A percentile compares a stretch with the other conserved stretches of the same genome.
Evolutionary conservation across 1,140 invertebrate species (phyloP).

Genomic region (Bicyclus anynana): DNA sequence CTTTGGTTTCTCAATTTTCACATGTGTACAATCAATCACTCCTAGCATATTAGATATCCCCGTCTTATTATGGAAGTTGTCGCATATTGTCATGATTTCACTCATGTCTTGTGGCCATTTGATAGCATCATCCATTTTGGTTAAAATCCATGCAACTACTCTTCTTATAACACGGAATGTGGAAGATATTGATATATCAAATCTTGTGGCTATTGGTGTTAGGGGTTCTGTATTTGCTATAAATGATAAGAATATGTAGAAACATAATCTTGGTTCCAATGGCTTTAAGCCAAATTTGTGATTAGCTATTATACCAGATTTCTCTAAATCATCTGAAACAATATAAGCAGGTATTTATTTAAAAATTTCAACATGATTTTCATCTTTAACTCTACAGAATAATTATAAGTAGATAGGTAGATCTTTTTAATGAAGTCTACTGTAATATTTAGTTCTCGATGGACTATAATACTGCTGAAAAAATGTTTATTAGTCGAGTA

Average conservation of each 20-base stretch:
- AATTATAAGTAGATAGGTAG: too few relatives aligned
- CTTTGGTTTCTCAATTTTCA: slow-evolving; percentile 58
- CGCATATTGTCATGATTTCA: slow-evolving; percentile 40
- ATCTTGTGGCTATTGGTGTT: slow-evolving; percentile 51
- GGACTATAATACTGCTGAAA: too few relatives aligned
- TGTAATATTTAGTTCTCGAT: too few relatives aligned
- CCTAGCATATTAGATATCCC: slow-evolving; percentile 47
- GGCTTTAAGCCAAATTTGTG: slow-evolving; percentile 58
- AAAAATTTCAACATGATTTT: too few relatives aligned
- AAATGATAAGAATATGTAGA: slow-evolving; percentile 59
- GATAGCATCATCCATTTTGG: slow-evolving; percentile 51
- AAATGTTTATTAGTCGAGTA: too few relatives aligned
- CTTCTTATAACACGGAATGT: slow-evolving; percentile 53
- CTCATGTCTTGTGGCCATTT: slow-evolving; percentile 49
- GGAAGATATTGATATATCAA: slow-evolving; percentile 63
- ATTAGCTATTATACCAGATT: slow-evolving; percentile 50
- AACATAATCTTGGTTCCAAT: slow-evolving; percentile 51
- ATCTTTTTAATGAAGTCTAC: too few relatives aligned
- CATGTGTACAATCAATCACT: slow-evolving; percentile 50
- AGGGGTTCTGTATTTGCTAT: slow-evolving; percentile 50
- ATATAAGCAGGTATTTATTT: not conserved
- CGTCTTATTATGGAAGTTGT: slow-evolving; percentile 43
- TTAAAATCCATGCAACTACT: slow-evolving; percentile 54
- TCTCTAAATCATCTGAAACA: slow-evolving; percentile 25
- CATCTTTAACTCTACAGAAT: too few relatives aligned